Conservation (phyloP, 1,140 invertebrate genomes). For the Drosophila tropicalis region DNA sequence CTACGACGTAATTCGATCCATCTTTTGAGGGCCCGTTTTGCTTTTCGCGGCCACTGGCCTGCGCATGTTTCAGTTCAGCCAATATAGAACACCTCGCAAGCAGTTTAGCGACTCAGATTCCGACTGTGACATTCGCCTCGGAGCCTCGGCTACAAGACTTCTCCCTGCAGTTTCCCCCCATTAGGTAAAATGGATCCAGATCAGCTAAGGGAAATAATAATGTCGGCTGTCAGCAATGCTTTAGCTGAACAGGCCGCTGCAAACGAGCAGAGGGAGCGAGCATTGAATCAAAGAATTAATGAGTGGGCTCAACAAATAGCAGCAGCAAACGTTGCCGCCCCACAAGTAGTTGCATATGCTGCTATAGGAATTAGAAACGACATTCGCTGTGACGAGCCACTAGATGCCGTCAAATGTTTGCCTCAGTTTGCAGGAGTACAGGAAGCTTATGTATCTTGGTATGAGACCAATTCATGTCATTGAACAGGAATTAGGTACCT, state of each 20-base stretch:
- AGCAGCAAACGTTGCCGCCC: background rate
- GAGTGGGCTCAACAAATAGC: background rate
- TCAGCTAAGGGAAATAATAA: background rate
- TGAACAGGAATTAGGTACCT: constrained; percentile 33
- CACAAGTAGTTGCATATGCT: constrained; percentile 1
- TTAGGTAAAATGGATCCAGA: background rate
- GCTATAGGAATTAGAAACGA: constrained; percentile 18
- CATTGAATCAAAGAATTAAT: constrained; percentile 1
- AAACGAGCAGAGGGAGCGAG: background rate
- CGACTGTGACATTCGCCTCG: too few species aligned
- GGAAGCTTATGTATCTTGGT: too few species aligned
- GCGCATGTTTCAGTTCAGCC: too few species aligned
- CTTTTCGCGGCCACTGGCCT: too few species aligned
- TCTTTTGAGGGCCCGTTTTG: too few species aligned
- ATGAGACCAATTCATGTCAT: too few species aligned
- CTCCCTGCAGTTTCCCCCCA: too few species aligned
- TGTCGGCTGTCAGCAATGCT: constrained; percentile 3
- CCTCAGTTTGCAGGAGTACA: constrained; percentile 11
- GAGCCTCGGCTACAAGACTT: too few species aligned
- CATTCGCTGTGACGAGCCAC: constrained; percentile 22
- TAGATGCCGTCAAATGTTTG: constrained; percentile 23
- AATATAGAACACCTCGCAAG: too few species aligned
- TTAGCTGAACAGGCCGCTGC: background rate
- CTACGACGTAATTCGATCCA: too few species aligned
- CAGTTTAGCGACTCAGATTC: too few species aligned